Conservation (phyloP, 2,888 invertebrate genomes). For the Euzetes globulus region DNA sequence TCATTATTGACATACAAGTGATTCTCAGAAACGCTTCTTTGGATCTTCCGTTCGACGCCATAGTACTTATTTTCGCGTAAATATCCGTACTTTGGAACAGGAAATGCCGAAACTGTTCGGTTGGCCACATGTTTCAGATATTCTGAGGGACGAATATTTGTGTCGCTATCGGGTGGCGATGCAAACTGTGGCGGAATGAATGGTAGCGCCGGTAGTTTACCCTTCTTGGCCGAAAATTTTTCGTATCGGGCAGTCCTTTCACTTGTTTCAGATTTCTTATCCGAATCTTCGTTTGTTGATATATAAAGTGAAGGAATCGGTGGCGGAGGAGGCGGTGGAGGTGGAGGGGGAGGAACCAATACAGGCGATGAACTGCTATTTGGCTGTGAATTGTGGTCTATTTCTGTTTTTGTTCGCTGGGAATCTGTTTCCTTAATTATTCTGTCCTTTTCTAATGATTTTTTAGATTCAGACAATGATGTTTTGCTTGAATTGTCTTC, state of each 20-base stretch:
- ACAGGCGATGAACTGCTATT: not conserved
- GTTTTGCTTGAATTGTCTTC: slow-evolving; percentile 17
- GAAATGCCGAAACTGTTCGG: slow-evolving; percentile 29
- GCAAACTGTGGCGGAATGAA: slow-evolving; percentile 88
- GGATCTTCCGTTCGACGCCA: slow-evolving; percentile 10
- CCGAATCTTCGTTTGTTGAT: slow-evolving; percentile 30
- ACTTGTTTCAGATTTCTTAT: slow-evolving; percentile 36
- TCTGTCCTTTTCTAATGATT: slow-evolving; percentile 16
- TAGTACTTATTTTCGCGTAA: slow-evolving; percentile 26
- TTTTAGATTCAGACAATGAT: not conserved
- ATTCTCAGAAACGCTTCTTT: slow-evolving; percentile 37
- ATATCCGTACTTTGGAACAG: slow-evolving; percentile 31
- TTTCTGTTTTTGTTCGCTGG: slow-evolving; percentile 9
- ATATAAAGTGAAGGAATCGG: slow-evolving; percentile 30
- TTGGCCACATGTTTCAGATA: slow-evolving; percentile 70
- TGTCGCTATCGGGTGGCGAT: slow-evolving; percentile 62
- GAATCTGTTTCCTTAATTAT: not conserved
- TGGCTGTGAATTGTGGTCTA: not conserved
- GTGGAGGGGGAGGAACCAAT: not conserved
- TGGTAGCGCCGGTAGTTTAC: slow-evolving; percentile 53
- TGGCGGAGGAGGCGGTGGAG: slow-evolving; percentile 38
- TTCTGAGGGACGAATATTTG: slow-evolving; percentile 84
- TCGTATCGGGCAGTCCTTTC: slow-evolving; percentile 34
- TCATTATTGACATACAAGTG: slow-evolving; percentile 33
- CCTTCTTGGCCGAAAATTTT: slow-evolving; percentile 18